These are phyloP conservation scores for Brenthis hecate DNA, from an alignment of 2,888 invertebrate genomes.

Conservation along the genomic window DNA sequence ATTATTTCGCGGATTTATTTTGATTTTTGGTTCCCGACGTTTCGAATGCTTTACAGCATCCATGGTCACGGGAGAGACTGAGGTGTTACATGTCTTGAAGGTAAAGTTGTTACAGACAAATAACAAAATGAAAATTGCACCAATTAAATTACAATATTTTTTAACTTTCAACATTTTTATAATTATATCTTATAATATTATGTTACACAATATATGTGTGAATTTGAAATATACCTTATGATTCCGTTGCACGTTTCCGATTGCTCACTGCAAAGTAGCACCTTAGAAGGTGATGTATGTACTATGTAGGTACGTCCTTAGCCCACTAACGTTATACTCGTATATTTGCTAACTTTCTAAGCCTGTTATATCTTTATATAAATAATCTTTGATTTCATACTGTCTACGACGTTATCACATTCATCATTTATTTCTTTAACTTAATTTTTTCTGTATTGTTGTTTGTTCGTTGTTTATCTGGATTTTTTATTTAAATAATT, in stretches of 20 bases:
- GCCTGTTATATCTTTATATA: slow-evolving; percentile 9
- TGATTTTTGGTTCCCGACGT: too few species aligned
- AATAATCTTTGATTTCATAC: background rate
- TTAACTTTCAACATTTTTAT: too few species aligned
- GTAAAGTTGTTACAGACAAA: too few species aligned
- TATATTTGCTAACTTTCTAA: slow-evolving; percentile 41
- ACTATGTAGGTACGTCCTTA: slow-evolving; percentile 40
- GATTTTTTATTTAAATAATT: too few species aligned
- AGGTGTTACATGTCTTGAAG: too few species aligned
- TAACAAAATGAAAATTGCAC: too few species aligned
- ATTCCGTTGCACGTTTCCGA: slow-evolving; percentile 34
- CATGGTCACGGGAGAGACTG: too few species aligned
- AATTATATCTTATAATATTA: background rate
- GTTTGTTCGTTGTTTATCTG: too few species aligned
- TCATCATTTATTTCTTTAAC: background rate
- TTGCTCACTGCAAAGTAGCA: slow-evolving; percentile 26
- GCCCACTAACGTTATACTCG: slow-evolving; percentile 38
- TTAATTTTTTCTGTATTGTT: too few species aligned
- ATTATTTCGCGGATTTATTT: too few species aligned
- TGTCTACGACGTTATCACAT: background rate
- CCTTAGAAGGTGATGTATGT: slow-evolving; percentile 30
- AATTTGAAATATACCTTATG: slow-evolving; percentile 15
- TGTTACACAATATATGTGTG: background rate
- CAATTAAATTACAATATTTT: too few species aligned
- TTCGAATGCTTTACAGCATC: too few species aligned